Conservation (phyloP, 2,797 vertebrate species). For the Catostomus latipinnis region DNA sequence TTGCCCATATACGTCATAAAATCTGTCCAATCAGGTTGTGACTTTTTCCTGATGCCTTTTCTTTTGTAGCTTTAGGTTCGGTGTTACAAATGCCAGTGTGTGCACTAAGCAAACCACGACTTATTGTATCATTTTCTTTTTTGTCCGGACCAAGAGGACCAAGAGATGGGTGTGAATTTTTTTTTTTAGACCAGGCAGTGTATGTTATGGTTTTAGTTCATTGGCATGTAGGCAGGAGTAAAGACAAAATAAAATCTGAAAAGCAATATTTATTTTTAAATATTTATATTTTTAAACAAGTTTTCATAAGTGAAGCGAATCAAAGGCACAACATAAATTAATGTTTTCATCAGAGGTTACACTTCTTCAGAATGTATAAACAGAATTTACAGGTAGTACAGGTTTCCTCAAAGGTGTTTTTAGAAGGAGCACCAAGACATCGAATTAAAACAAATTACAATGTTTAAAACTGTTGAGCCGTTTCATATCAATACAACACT, state of each 20-base stretch:
- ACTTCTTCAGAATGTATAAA: conserved; percentile 44
- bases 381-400: conserved; percentile 30
- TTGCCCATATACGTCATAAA: too few species aligned
- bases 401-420: conserved; percentile 25
- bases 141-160: too few species aligned
- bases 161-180: too few species aligned
- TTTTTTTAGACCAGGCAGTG: too few species aligned
- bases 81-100: too few species aligned
- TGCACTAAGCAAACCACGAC: too few species aligned
- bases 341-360: conserved; percentile 58
- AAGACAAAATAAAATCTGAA: conserved; percentile 3
- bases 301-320: conserved; percentile 37
- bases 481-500: conserved; percentile 4
- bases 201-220: too few species aligned
- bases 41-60: too few species aligned
- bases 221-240: background rate
- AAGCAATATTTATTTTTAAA: conserved; percentile 49
- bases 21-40: too few species aligned
- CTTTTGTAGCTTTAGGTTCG: too few species aligned
- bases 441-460: conserved; percentile 18
- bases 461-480: background rate
- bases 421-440: background rate
- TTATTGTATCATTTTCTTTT: too few species aligned
- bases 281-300: conserved; percentile 52
- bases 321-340: conserved; percentile 36